Base-by-base conservation (phyloP, 2,888 invertebrate species). In the Drosophila prolongata region DNA sequence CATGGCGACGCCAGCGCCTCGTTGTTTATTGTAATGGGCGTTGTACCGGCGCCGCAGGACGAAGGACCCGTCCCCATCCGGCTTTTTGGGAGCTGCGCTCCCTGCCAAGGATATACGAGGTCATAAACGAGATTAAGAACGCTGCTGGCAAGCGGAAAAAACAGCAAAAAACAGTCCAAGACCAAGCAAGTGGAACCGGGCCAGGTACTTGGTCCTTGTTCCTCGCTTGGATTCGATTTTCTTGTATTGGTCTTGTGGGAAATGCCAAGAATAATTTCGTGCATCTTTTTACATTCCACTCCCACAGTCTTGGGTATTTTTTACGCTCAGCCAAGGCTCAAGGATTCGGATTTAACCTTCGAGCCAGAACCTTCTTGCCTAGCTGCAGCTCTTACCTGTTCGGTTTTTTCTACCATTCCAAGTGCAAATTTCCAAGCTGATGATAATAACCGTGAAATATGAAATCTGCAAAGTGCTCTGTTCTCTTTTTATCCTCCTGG, bases 11-110 rank as follows among this genome's bases (percentile, higher is more conserved):
- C 78, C 66, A 85, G 65, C 73, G 77, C 75, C 53, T 70, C 49
- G 69, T 85, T 86, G 87, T 90, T 90, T 89, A 89, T 89, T 89
- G 74, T 90, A 90, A 89, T 88, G 79, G 82, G 65, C 70, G 69
- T 54, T 76, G 69, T 78, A 84, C 72, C 79, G 87, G 85, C 85
- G 78, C 76, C 81, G 78, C 87, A 84, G 72, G 70, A 77, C 80
- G 66, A 68, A 64, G 68, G 49, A 30, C 47, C 44, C 53, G 50
- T 47, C 42, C 44, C 44, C 14, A 11, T 44, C 65, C 58, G 60
- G 43, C 67, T 73, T 75, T 72, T 69, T 54, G 44, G 68, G 52
- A 27, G 59, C 64, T 56, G 49, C 44, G 50, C 40, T 52, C 46
- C 49, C 38, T 65, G 66, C 57, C 75, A 65, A 82, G 78, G 78